phyloP scores from a whole-genome alignment of 2,113 vertebrate species.

The Recurvirostra avosetta region DNA sequence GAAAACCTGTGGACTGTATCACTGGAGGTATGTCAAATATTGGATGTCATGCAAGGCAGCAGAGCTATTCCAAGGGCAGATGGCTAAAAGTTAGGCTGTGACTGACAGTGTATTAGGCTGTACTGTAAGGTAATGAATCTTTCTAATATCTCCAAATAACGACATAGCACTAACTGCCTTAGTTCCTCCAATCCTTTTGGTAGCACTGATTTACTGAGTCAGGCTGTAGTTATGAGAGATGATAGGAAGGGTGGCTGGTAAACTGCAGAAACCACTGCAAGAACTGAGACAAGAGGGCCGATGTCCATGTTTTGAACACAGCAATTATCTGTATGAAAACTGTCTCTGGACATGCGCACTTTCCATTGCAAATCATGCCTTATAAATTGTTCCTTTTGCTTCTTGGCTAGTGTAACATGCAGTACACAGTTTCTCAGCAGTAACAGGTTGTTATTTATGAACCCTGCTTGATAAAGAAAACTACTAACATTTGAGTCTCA shows the following conservation, averaged over 20 bases:
- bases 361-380: background rate
- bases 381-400: background rate
- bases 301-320: background rate
- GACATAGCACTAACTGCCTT: background rate
- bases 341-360: background rate
- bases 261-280: background rate
- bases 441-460: background rate
- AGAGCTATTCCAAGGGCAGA: background rate
- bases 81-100: background rate
- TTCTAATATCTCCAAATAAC: background rate
- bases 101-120: background rate
- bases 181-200: background rate
- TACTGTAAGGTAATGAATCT: background rate
- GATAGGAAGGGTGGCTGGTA: background rate
- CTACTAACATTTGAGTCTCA: background rate
- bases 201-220: background rate
- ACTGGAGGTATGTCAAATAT: background rate
- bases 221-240: background rate
- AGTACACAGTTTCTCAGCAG: background rate
- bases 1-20: background rate
- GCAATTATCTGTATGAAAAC: background rate
- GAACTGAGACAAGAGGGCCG: background rate
- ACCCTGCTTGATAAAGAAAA: background rate
- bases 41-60: background rate
- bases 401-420: background rate